These are phyloP conservation scores for Rhynchomys soricoides DNA, from an alignment of 2,113 vertebrate genomes.

Conservation along the genomic window DNA sequence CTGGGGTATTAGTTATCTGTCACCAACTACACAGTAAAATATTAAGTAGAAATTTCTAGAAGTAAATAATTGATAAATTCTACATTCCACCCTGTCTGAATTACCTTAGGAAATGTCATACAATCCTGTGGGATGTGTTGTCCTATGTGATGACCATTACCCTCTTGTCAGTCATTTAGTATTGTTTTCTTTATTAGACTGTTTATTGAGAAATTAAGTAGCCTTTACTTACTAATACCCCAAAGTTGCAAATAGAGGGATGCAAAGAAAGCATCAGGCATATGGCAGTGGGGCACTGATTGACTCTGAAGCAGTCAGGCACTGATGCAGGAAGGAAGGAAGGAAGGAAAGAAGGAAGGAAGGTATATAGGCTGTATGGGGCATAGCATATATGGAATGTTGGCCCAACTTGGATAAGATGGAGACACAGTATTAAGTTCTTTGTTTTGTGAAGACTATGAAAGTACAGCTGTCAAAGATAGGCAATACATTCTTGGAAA, in stretches of 20 bases:
- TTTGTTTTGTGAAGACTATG: not conserved
- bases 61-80: not conserved
- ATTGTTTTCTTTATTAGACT: not conserved
- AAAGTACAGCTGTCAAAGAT: not conserved
- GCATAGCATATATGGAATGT: not conserved
- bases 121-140: too few species aligned
- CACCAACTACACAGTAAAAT: not conserved
- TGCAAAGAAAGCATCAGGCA: not conserved
- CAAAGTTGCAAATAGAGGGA: not conserved
- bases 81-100: not conserved
- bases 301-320: not conserved
- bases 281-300: too few species aligned
- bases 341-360: not conserved
- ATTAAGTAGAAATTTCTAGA: not conserved
- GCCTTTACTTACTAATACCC: not conserved
- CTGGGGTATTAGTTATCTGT: not conserved
- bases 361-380: fast-evolving
- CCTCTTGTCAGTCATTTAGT: not conserved
- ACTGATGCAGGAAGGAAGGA: fast-evolving
- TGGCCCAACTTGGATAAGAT: fast-evolving
- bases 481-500: not conserved
- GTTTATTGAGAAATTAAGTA: not conserved
- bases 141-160: fast-evolving
- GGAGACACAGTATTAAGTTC: not conserved
- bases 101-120: not conserved